These are phyloP conservation scores for Sebastolobus altivelis DNA, from an alignment of 2,797 vertebrate species.

Conservation along the genomic window DNA sequence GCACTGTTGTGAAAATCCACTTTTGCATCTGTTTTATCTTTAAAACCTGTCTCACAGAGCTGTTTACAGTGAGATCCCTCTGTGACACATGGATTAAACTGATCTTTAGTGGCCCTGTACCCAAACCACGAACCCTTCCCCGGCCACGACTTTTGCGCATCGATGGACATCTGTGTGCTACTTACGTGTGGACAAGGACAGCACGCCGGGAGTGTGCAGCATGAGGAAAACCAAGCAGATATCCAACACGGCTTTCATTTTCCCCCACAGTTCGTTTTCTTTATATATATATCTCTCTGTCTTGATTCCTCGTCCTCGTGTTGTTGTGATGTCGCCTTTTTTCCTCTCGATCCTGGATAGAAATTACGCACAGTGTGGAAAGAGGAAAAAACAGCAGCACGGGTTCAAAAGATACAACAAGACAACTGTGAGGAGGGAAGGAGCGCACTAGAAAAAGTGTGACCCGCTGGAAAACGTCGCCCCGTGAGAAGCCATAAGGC, in stretches of 20 bases:
- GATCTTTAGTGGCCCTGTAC: neutral
- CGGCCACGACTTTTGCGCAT: slow-evolving; percentile 52
- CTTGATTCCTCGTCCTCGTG: slow-evolving; percentile 55
- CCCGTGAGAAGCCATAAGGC: slow-evolving; percentile 31
- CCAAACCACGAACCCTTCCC: neutral
- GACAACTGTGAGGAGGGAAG: slow-evolving; percentile 45
- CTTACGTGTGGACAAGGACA: slow-evolving; percentile 87
- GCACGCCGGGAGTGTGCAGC: slow-evolving; percentile 80
- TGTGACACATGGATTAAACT: slow-evolving; percentile 40
- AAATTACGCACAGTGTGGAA: slow-evolving; percentile 70
- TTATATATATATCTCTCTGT: neutral
- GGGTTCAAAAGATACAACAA: slow-evolving; percentile 54
- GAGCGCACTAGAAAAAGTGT: slow-evolving; percentile 43
- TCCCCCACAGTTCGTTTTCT: slow-evolving; percentile 34
- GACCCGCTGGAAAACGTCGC: slow-evolving; percentile 53
- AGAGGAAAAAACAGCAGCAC: slow-evolving; percentile 47
- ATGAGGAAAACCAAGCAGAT: slow-evolving; percentile 74
- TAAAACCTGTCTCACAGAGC: slow-evolving; percentile 15
- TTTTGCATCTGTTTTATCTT: slow-evolving; percentile 2
- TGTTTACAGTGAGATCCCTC: slow-evolving; percentile 35
- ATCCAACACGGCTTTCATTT: slow-evolving; percentile 77
- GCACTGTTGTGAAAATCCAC: neutral
- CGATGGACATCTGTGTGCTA: slow-evolving; percentile 68
- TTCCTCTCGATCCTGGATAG: slow-evolving; percentile 44
- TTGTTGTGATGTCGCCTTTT: slow-evolving; percentile 63